Evolutionary conservation across 2,113 vertebrate species (phyloP).

Genomic region (Mustela lutreola): DNA sequence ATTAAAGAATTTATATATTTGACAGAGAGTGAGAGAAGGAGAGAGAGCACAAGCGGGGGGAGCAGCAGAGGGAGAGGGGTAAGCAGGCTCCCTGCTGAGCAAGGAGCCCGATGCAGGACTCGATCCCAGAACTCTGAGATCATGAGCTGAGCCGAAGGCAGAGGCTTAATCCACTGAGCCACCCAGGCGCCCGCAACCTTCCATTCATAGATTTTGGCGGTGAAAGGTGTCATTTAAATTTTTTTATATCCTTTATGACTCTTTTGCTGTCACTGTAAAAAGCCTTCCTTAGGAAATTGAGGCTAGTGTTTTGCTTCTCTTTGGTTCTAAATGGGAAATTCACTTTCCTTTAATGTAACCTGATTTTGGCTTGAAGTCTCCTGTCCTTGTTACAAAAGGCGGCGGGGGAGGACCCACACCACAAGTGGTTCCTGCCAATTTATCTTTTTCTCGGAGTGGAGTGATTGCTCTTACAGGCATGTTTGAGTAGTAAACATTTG

Average conservation of each 20-base stretch:
- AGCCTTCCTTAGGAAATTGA: not conserved
- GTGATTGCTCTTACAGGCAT: not conserved
- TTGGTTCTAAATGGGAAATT: conserved; percentile 37
- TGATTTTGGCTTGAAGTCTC: conserved; percentile 38
- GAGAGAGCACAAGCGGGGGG: too few relatives aligned
- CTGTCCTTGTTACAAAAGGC: not conserved
- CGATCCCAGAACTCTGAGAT: too few relatives aligned
- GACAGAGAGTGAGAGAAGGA: too few relatives aligned
- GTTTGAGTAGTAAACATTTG: conserved; percentile 52
- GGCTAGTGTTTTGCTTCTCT: not conserved
- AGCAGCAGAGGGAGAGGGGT: too few relatives aligned
- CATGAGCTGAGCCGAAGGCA: too few relatives aligned
- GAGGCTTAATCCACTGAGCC: too few relatives aligned
- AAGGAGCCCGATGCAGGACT: too few relatives aligned
- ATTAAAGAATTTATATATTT: too few relatives aligned
- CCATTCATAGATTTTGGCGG: not conserved
- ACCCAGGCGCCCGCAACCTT: not conserved
- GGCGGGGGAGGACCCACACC: not conserved
- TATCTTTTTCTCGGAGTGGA: not conserved
- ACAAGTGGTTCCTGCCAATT: not conserved
- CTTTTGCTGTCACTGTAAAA: conserved; percentile 5
- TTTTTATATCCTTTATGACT: conserved; percentile 41
- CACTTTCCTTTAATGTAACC: not conserved
- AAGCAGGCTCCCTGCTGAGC: too few relatives aligned
- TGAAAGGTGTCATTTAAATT: not conserved